Evolutionary conservation across 2,113 vertebrate species (phyloP).

Genomic region (Ondatra zibethicus): DNA sequence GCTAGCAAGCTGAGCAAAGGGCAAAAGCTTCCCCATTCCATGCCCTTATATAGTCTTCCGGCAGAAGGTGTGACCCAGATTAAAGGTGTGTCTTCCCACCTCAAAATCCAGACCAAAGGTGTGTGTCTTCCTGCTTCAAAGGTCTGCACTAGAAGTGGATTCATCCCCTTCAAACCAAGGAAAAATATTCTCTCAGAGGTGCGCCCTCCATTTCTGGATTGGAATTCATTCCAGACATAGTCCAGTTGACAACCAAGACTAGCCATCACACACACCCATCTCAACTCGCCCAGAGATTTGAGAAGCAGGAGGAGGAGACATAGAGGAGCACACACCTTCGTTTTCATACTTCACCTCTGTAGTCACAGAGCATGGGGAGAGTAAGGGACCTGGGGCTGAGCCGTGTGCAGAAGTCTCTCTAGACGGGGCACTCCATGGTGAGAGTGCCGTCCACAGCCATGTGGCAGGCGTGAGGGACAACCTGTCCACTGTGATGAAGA

Average conservation of each 20-base stretch:
- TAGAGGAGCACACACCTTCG: background rate
- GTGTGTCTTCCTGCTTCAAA: background rate
- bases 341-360: too few relatives aligned
- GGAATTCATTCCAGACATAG: background rate
- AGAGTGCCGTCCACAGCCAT: conserved; percentile 60
- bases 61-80: background rate
- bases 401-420: background rate
- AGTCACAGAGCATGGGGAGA: background rate
- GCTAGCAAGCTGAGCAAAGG: background rate
- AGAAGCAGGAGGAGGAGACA: background rate
- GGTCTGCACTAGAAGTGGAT: background rate
- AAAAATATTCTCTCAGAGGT: background rate
- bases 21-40: background rate
- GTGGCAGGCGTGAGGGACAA: conserved; percentile 70
- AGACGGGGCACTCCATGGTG: conserved; percentile 25
- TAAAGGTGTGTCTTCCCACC: background rate
- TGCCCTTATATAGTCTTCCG: background rate
- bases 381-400: background rate
- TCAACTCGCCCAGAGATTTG: background rate
- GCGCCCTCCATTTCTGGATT: background rate
- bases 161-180: background rate
- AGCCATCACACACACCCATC: background rate
- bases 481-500: conserved; percentile 52
- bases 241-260: background rate
- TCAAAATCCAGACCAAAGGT: background rate